Evolutionary conservation across 1,140 invertebrate species (phyloP).

Genomic region (Panulirus ornatus): DNA sequence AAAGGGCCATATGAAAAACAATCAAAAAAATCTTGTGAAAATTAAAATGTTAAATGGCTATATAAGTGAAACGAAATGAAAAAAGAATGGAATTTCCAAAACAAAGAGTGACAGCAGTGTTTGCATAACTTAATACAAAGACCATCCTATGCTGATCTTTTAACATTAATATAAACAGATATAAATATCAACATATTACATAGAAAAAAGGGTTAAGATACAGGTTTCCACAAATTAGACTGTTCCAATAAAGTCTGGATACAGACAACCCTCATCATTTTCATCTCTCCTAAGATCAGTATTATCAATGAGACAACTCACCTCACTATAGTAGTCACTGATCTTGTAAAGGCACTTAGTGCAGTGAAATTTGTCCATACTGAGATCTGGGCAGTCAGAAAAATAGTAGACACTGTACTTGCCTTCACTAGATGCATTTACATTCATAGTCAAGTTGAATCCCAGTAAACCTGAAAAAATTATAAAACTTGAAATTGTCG

Average conservation of each 20-base stretch:
- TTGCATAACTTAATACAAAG: too few species aligned
- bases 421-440: slow-evolving; percentile 63
- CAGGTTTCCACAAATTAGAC: neutral
- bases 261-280: neutral
- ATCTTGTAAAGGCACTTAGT: slow-evolving; percentile 50
- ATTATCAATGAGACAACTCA: slow-evolving; percentile 26
- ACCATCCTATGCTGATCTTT: too few species aligned
- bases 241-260: neutral
- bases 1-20: too few species aligned
- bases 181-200: too few species aligned
- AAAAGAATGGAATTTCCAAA: too few species aligned
- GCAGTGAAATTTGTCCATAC: neutral
- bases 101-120: too few species aligned
- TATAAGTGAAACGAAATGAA: too few species aligned
- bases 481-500: neutral
- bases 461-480: slow-evolving; percentile 50
- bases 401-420: slow-evolving; percentile 60
- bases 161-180: too few species aligned
- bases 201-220: too few species aligned
- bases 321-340: slow-evolving; percentile 59
- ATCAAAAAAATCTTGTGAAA: too few species aligned
- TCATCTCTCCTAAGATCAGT: neutral
- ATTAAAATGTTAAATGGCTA: too few species aligned
- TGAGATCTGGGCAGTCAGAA: slow-evolving; percentile 27
- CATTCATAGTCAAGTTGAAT: slow-evolving; percentile 54